phyloP scores from a whole-genome alignment of 1,140 invertebrate genomes.

The Caenorhabditis latens region DNA sequence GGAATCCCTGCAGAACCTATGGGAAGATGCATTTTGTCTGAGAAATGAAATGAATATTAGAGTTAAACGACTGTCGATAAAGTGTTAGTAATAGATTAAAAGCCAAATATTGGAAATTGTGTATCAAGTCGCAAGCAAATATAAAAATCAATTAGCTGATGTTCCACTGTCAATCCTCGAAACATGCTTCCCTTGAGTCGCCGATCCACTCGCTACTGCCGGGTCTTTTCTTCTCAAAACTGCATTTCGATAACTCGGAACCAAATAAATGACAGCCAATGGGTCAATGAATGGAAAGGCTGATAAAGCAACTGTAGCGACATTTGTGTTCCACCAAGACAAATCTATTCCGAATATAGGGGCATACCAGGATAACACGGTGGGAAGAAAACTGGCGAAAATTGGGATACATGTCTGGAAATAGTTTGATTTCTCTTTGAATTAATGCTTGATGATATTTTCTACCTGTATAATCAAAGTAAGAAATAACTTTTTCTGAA shows the following conservation, averaged over 20 bases:
- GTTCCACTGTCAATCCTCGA: background rate
- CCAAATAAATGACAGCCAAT: slow-evolving; percentile 18
- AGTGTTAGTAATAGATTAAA: no score
- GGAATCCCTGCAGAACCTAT: no score
- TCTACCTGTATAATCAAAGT: slow-evolving; percentile 26
- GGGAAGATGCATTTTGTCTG: no score
- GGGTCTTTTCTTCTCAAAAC: background rate
- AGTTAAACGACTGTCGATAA: no score
- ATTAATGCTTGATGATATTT: no score
- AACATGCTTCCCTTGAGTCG: background rate
- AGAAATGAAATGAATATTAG: no score
- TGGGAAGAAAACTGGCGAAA: slow-evolving; percentile 13
- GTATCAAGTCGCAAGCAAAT: background rate
- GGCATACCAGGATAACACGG: slow-evolving; percentile 16
- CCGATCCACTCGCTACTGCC: background rate
- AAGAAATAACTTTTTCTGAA: slow-evolving; percentile 23
- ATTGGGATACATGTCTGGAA: slow-evolving; percentile 35
- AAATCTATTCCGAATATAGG: slow-evolving; percentile 6
- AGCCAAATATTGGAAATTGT: no score
- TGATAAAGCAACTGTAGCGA: slow-evolving; percentile 8
- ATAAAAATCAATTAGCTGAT: background rate
- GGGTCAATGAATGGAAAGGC: slow-evolving; percentile 44
- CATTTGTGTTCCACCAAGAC: slow-evolving; percentile 33
- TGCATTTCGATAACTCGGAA: slow-evolving; percentile 41
- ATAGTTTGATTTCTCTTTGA: no score